Base-by-base conservation (phyloP, 1,140 invertebrate genomes). In the Pygmarrhopalites habei region DNA sequence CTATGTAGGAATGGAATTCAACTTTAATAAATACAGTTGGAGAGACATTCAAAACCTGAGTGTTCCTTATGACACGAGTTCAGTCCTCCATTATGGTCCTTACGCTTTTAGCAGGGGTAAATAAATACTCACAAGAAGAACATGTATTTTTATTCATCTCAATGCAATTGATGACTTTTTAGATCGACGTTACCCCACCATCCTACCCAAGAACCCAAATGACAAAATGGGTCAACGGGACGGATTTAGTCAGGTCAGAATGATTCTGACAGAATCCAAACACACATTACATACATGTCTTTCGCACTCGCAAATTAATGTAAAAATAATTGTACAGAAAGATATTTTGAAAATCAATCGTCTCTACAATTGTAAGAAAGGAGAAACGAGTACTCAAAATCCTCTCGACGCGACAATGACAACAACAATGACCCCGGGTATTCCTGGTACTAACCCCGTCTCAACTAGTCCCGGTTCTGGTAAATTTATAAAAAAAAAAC, bases 81-180 rank as follows among this genome's bases (percentile, higher is more conserved):
- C 77, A 0, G 75, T 81, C n/a, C 80, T 82, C 79, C 80, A 82
- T 66, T 82, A 82, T 64, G 78, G 78, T 1, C 71, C 77, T 7
- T 80, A 75, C 64, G 80, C 80, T 15, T 82, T 82, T 72, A 76
- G 79, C 30, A 75, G 74, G 49, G n/a, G n/a, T n/a, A n/a, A n/a
- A n/a, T n/a, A n/a, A n/a, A n/a, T n/a, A n/a, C n/a, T n/a, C n/a
- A n/a, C n/a, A n/a, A n/a, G n/a, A n/a, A n/a, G n/a, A n/a, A n/a
- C n/a, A n/a, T n/a, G n/a, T n/a, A n/a, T n/a, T n/a, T n/a, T n/a
- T n/a, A n/a, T n/a, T n/a, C n/a, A n/a, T n/a, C n/a, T n/a, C n/a
- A n/a, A n/a, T n/a, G n/a, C n/a, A n/a, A n/a, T n/a, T n/a, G n/a
- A n/a, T n/a, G n/a, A n/a, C n/a, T n/a, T n/a, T n/a, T n/a, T n/a